Conservation (phyloP, 2,113 vertebrate genomes). For the Trematomus loennbergii region DNA sequence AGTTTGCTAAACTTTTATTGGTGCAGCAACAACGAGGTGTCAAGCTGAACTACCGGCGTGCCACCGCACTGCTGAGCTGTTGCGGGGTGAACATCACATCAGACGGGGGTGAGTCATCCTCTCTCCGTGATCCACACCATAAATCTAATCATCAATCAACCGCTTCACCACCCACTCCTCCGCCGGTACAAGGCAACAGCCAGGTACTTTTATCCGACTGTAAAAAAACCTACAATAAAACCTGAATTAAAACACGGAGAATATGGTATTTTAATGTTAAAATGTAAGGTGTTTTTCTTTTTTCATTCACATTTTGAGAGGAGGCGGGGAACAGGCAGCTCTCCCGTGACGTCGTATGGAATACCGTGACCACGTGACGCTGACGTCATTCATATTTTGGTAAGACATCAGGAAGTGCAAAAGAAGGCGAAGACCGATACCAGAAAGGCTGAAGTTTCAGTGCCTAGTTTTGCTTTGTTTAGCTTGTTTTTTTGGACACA, state of each 20-base stretch:
- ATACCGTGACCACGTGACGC: slow-evolving; percentile 72
- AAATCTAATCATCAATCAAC: slow-evolving; percentile 77
- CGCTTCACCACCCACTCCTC: slow-evolving; percentile 61
- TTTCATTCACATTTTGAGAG: slow-evolving; percentile 47
- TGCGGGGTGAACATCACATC: slow-evolving; percentile 80
- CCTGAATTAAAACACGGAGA: not conserved
- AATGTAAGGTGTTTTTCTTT: not conserved
- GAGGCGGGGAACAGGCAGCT: not conserved
- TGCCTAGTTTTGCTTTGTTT: slow-evolving; percentile 7
- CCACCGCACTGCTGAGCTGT: slow-evolving; percentile 77
- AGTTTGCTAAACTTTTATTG: slow-evolving; percentile 62
- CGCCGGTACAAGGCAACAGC: not conserved
- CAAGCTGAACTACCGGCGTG: slow-evolving; percentile 56
- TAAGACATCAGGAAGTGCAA: slow-evolving; percentile 79
- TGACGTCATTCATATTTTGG: slow-evolving; percentile 78
- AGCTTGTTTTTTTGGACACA: not conserved
- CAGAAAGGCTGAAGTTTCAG: slow-evolving; percentile 36
- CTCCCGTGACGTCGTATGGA: slow-evolving; percentile 65
- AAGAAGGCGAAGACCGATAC: slow-evolving; percentile 58
- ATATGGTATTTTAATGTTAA: slow-evolving; percentile 2
- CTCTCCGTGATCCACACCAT: slow-evolving; percentile 73
- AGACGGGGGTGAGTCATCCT: slow-evolving; percentile 82
- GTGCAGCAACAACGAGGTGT: slow-evolving; percentile 29
- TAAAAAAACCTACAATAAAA: too few species aligned
- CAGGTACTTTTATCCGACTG: not conserved